Evolutionary conservation across 2,113 vertebrate genomes (phyloP).

Genomic region (Brienomyrus brachyistius): DNA sequence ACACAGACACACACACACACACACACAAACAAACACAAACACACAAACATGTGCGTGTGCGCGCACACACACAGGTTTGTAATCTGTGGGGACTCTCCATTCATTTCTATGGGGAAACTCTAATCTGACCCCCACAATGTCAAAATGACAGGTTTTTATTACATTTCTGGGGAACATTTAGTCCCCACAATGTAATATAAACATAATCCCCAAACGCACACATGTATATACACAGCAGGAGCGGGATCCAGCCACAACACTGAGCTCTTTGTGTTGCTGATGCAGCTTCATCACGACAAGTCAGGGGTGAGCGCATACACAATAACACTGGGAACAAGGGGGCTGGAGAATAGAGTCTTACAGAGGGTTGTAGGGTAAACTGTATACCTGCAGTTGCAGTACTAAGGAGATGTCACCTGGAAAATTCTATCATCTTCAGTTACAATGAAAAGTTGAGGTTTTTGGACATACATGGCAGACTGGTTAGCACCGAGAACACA

Average conservation of each 20-base stretch:
- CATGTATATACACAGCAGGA: background rate
- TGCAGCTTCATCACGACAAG: background rate
- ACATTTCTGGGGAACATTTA: no score
- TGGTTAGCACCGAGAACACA: background rate
- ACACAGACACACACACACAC: background rate
- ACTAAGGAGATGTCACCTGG: background rate
- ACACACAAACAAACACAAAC: background rate
- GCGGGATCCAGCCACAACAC: conserved; percentile 8
- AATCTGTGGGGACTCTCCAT: no score
- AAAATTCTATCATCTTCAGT: background rate
- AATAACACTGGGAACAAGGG: background rate
- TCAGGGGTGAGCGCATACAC: background rate
- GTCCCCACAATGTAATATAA: no score
- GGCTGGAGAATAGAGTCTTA: background rate
- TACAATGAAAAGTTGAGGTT: background rate
- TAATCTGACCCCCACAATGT: no score
- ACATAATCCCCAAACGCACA: background rate
- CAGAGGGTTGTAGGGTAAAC: background rate
- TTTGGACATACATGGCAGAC: background rate
- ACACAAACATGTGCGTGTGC: no score
- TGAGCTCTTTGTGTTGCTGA: conserved; percentile 11
- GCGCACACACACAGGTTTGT: background rate
- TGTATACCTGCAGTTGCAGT: background rate
- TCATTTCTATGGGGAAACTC: no score
- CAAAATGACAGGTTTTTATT: no score